These are phyloP conservation scores for Petrocephalus zakoni DNA, from an alignment of 2,113 vertebrate genomes.

Conservation along the genomic window DNA sequence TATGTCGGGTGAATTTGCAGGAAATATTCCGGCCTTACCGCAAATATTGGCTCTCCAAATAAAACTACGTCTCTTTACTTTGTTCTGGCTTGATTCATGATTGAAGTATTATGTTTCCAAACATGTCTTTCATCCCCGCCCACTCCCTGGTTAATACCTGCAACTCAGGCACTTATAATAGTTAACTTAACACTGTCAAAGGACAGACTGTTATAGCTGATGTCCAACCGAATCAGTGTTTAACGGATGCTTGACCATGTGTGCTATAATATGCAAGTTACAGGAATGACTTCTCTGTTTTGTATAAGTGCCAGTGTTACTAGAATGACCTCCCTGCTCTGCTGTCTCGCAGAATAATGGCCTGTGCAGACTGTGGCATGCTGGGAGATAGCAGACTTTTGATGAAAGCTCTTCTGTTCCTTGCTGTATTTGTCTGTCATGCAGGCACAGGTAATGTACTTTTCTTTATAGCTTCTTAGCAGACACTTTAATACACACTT, in stretches of 20 bases:
- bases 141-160: neutral
- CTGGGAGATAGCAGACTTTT: neutral
- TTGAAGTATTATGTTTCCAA: neutral
- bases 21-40: neutral
- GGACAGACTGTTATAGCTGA: neutral
- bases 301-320: neutral
- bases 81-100: neutral
- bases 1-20: neutral
- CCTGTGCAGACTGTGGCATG: neutral
- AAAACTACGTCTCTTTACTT: neutral
- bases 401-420: neutral
- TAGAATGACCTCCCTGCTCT: neutral
- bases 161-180: too few relatives aligned
- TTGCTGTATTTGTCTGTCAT: neutral
- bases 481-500: neutral
- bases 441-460: slow-evolving; percentile 8
- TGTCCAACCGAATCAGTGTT: neutral
- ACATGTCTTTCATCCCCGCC: neutral
- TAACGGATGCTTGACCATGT: neutral
- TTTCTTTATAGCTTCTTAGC: neutral
- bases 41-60: slow-evolving; percentile 15
- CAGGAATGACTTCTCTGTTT: neutral
- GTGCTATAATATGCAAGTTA: neutral
- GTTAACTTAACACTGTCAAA: neutral
- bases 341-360: slow-evolving; percentile 14